A percentile compares a stretch with the other conserved stretches of the same genome.
phyloP scores from a whole-genome alignment of 2,888 invertebrate genomes.

The Helleia helle region DNA sequence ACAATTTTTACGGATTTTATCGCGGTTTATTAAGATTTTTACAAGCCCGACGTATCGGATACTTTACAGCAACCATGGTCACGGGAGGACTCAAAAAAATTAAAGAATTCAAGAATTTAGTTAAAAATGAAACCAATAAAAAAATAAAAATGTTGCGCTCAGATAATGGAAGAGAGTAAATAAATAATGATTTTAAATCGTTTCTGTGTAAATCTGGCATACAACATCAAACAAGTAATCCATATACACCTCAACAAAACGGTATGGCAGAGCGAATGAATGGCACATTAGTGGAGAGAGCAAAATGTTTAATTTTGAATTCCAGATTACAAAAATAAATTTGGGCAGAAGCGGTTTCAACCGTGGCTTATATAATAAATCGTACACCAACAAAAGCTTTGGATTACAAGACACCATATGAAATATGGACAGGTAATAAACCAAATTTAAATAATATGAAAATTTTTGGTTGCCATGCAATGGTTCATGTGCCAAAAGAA shows the following conservation, averaged over 20 bases:
- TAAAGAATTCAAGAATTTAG: slow-evolving; percentile 5
- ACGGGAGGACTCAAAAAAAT: too few species aligned
- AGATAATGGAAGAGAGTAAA: slow-evolving; percentile 17
- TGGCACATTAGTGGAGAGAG: too few species aligned
- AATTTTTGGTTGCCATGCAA: slow-evolving; percentile 17
- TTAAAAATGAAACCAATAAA: slow-evolving; percentile 4
- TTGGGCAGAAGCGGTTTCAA: slow-evolving; percentile 12
- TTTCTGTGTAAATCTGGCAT: slow-evolving; percentile 22
- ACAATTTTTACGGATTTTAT: too few species aligned
- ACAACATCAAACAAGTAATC: slow-evolving; percentile 19
- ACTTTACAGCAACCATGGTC: too few species aligned
- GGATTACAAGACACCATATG: slow-evolving; percentile 6
- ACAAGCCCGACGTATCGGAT: too few species aligned
- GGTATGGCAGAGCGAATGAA: too few species aligned
- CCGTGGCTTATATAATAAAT: slow-evolving; percentile 10
- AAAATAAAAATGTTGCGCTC: not conserved
- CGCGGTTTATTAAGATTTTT: too few species aligned
- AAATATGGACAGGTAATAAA: slow-evolving; percentile 16
- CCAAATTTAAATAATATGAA: slow-evolving; percentile 17
- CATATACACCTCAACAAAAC: too few species aligned
- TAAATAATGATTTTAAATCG: slow-evolving; percentile 12
- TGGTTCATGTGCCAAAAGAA: slow-evolving; percentile 19
- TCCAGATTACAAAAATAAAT: not conserved
- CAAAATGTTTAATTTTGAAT: too few species aligned
- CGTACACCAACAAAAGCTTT: slow-evolving; percentile 10